Evolutionary conservation across 2,113 vertebrate genomes (phyloP), one percentile per base, ranked within the genome.

Genomic region (Melospiza melodia): DNA sequence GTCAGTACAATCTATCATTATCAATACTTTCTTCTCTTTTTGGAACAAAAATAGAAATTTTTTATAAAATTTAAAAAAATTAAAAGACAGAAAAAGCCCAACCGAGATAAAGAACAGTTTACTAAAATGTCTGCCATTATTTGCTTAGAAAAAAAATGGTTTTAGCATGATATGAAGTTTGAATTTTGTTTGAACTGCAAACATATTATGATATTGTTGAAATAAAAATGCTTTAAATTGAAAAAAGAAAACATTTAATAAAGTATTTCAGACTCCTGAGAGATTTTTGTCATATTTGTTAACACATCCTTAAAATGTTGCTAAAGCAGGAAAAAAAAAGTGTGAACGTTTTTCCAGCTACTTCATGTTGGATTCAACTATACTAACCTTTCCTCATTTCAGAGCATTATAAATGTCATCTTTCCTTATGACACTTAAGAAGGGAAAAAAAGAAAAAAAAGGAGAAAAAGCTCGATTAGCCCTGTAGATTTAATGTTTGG

Each of bases 271-370:
- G 72, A 58, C 37, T 90, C 66, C 46, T 71, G 85, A 90, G 72
- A 92, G 90, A 94, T 94, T 91, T 94, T 93, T 94, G 85, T 86
- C 85, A 77, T 93, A 93, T 95, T 95, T 93, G 94, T 94, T 83
- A 96, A 94, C 90, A 90, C 92, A 49, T 93, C 84, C 67, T 85
- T 72, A 76, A 93, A 91, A 93, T 22, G 10, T 57, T 89, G 87
- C 30, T 76, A 95, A 93, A 93, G 87, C 49, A 85, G 37, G 72
- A 37, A 41, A 82, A 90, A 94, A 89, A 87, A 84, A n/a, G 62
- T 88, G 92, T 92, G 88, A 95, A 88, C 28, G 1, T 67, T 90
- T 94, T 93, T 58, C 79, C 68, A 91, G 37, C 66, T 96, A 63
- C 55, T 92, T 93, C 78, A 35, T 58, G 48, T 27, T 83, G 30